Percentiles rank a stretch among this genome's conserved stretches.
phyloP scores from a whole-genome alignment of 2,113 vertebrate species.

The Seriola quinqueradiata region DNA sequence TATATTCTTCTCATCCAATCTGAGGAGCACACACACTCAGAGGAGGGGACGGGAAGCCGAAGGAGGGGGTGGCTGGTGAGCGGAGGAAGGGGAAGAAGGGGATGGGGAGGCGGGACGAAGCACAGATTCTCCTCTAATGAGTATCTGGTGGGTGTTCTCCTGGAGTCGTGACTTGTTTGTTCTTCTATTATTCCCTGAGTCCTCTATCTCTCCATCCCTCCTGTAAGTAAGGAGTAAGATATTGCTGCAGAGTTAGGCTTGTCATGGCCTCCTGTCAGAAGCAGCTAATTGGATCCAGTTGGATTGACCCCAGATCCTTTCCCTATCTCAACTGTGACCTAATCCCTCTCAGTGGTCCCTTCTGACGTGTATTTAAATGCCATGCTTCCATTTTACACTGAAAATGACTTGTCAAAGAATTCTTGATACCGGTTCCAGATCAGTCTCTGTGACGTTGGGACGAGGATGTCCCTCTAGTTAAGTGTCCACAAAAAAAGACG shows the following conservation, averaged over 20 bases:
- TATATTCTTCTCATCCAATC: slow-evolving; percentile 48
- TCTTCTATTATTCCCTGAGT: slow-evolving; percentile 74
- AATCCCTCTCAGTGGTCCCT: slow-evolving; percentile 54
- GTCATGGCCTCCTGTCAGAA: slow-evolving; percentile 66
- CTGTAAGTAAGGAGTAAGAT: slow-evolving; percentile 35
- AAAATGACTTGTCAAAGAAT: slow-evolving; percentile 59
- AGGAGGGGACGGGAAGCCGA: slow-evolving; percentile 13
- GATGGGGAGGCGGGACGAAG: slow-evolving; percentile 31
- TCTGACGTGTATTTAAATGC: slow-evolving; percentile 70
- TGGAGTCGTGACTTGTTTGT: slow-evolving; percentile 85
- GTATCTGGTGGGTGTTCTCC: slow-evolving; percentile 78
- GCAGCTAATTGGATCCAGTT: slow-evolving; percentile 79
- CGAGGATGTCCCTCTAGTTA: not conserved
- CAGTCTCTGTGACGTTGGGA: slow-evolving; percentile 36
- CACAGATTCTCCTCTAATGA: slow-evolving; percentile 78
- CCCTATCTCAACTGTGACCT: slow-evolving; percentile 63
- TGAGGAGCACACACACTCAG: slow-evolving; percentile 48
- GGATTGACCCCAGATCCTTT: slow-evolving; percentile 72
- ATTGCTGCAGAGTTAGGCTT: slow-evolving; percentile 43
- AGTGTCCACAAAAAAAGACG: slow-evolving; percentile 25
- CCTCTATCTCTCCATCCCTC: slow-evolving; percentile 46
- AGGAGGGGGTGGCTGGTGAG: not conserved
- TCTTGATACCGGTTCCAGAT: slow-evolving; percentile 13
- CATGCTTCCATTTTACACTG: slow-evolving; percentile 17
- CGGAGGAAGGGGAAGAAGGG: not conserved